Evolutionary conservation across 2,888 invertebrate genomes (phyloP), one percentile per base, ranked within the genome.

Genomic region (Exocentrus adspersus): DNA sequence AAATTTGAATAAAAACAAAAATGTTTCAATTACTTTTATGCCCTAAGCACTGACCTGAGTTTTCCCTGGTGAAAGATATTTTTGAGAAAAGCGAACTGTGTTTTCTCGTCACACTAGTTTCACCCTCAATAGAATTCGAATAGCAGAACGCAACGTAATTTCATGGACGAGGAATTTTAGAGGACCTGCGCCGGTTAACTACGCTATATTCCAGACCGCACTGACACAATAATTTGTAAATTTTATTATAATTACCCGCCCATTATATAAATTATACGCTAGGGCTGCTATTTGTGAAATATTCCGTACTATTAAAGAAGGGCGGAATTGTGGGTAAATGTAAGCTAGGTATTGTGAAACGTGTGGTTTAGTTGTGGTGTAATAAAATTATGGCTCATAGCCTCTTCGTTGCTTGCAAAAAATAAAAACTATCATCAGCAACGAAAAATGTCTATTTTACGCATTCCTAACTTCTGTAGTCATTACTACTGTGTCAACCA

Each of bases 131-230:
- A 66, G 69, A 66, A 73, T 71, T 64, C 68, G 69, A 76, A 75
- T 73, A 69, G 70, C 70, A 67, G 72, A 75, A 75, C 72, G 72
- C 73, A 71, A 73, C 70, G 75, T 74, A 77, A 77, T 77, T 77
- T 77, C 75, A 77, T 73, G 75, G 75, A 68, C 71, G 65, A 66
- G 32, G 64, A 66, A 70, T 69, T 71, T 69, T 74, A 72, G 74
- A 74, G 72, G 72, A 72, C 72, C 69, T 68, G 67, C 52, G 65
- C 68, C 69, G 68, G 70, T 65, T 67, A 65, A 68, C 68, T 69
- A 70, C 69, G 65, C 68, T 66, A 71, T 68, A 56, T 28, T 58
- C 52, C 46, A 53, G 42, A 64, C 64, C 64, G 50, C 64, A 60
- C 14, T 20, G 16, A 21, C 62, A 57, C 48, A 42, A 45, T 54